Conservation (phyloP, 92 coral and sea anemone species). For the Desmophyllum pertusum region DNA sequence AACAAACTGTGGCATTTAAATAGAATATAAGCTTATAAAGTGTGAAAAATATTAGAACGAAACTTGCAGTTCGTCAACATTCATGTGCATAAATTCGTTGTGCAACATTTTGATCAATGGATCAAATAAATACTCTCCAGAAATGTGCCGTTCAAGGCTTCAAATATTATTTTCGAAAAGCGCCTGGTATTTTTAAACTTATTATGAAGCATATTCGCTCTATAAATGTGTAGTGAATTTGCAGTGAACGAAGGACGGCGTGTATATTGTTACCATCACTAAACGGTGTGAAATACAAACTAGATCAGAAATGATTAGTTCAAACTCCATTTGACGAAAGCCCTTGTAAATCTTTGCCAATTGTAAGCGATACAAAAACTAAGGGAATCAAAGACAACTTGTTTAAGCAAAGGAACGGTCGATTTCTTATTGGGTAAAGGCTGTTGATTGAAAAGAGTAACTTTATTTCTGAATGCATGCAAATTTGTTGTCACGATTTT, state of each 20-base stretch:
- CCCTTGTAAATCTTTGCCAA: too few species aligned
- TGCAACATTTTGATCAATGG: conserved; percentile 2
- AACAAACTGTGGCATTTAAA: conserved; percentile 11
- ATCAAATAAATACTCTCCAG: conserved; percentile 15
- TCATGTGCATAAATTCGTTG: neutral
- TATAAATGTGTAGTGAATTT: neutral
- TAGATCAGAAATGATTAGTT: neutral
- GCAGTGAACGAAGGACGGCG: conserved; percentile 4
- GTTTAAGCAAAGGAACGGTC: neutral
- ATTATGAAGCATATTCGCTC: neutral
- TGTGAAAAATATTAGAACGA: conserved; percentile 1
- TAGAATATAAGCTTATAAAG: neutral
- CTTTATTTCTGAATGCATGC: conserved; percentile 14
- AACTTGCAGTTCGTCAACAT: neutral
- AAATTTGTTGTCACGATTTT: conserved; percentile 15
- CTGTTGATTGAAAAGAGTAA: neutral
- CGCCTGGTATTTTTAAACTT: neutral
- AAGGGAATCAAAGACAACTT: neutral
- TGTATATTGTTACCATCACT: neutral
- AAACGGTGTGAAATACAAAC: neutral
- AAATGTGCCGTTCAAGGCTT: neutral
- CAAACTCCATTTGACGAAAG: neutral
- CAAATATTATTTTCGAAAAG: neutral
- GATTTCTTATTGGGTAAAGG: neutral
- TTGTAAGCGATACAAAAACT: neutral